Base-by-base conservation (phyloP, 2,888 invertebrate species). In the Drosophila acutilabella region DNA sequence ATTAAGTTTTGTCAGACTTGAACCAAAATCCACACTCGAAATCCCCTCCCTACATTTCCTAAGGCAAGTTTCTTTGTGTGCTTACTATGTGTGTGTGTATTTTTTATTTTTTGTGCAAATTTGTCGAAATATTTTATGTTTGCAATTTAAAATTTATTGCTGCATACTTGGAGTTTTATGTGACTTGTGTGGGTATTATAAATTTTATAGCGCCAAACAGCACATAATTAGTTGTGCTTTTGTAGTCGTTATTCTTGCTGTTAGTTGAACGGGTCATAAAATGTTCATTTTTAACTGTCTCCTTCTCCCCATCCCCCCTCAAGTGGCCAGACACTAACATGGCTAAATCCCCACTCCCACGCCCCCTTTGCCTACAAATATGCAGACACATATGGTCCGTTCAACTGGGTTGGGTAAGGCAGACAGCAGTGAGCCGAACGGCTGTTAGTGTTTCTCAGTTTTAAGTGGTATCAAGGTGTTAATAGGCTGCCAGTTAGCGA, bases 101-200 rank as follows among this genome's bases (percentile, higher is more conserved):
- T n/a, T 67, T 66, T 70, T 70, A 30, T 45, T 18, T 66, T 69
- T 71, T 57, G 75, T 64, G 65, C 69, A 78, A 89, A 85, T 85
- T 88, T 85, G 86, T 85, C 74, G 67, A 85, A 88, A 88, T 89
- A 88, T 89, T 89, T 85, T 89, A 85, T 85, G 89, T 85, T 82
- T 85, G 89, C 86, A 88, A 85, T 85, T 85, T 85, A 88, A 81
- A 89, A 89, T 89, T 89, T 85, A 89, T 85, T 89, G 81, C 81
- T 64, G 66, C 70, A 68, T 83, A 66, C 87, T 83, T 70, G 40
- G 78, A 78, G 75, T 74, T 72, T 88, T 88, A 89, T 87, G 71
- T 81, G 86, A 54, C 88, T 74, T 68, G 70, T 84, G 85, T 81
- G 81, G 72, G 69, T 74, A 80, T 80, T 88, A 86, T 83, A 86